Percentiles rank a stretch among this genome's conserved stretches.
Conservation (phyloP, 2,888 invertebrate genomes). For the Arge pagana region DNA sequence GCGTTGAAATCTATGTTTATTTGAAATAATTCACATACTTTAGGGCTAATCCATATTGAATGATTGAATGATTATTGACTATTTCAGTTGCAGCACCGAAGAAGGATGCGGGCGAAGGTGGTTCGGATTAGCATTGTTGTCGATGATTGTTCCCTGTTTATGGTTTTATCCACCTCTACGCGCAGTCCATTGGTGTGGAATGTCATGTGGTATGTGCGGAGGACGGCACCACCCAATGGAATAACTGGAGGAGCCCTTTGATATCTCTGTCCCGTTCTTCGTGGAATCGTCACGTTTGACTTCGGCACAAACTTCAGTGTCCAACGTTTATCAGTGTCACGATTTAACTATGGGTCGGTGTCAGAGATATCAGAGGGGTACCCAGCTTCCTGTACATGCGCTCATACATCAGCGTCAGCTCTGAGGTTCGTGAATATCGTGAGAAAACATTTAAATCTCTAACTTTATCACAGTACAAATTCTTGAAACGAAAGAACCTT, state of each 20-base stretch:
- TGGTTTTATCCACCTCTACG: constrained; percentile 91
- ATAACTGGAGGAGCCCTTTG: constrained; percentile 57
- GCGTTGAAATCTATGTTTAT: too few relatives aligned
- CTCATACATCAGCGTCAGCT: constrained; percentile 54
- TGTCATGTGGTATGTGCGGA: constrained; percentile 81
- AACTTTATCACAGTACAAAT: too few relatives aligned
- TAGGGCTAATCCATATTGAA: too few relatives aligned
- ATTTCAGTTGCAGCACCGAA: constrained; percentile 61
- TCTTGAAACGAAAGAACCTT: too few relatives aligned
- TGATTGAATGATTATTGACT: too few relatives aligned
- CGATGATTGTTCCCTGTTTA: constrained; percentile 88
- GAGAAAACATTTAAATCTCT: too few relatives aligned
- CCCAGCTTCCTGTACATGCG: constrained; percentile 55
- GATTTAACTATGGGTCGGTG: constrained; percentile 51
- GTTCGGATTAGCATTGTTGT: constrained; percentile 83
- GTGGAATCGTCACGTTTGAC: constrained; percentile 33
- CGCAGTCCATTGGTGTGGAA: constrained; percentile 81
- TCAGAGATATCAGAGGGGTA: constrained; percentile 57
- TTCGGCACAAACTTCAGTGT: constrained; percentile 38
- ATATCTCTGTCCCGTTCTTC: constrained; percentile 52
- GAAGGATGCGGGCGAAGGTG: constrained; percentile 79
- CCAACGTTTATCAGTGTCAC: constrained; percentile 54
- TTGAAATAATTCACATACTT: too few relatives aligned
- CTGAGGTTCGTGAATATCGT: constrained; percentile 38
- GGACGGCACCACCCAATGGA: constrained; percentile 69